Percentiles rank a stretch among this genome's conserved stretches.
phyloP scores from a whole-genome alignment of 2,888 invertebrate genomes.

The Chironomus riparius region DNA sequence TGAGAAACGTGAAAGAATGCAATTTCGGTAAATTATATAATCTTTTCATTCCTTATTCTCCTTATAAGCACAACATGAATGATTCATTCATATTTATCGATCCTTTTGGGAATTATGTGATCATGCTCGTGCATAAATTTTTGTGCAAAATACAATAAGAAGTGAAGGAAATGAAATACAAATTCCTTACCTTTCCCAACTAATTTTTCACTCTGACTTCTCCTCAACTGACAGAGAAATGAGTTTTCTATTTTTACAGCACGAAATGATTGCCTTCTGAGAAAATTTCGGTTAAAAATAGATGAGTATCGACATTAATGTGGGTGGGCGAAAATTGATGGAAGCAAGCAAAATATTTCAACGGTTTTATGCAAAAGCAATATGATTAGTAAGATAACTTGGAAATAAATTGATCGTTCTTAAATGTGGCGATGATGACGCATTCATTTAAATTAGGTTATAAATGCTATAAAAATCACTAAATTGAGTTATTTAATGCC shows the following conservation, averaged over 20 bases:
- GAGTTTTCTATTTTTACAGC: background rate
- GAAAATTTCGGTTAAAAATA: background rate
- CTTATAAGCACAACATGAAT: background rate
- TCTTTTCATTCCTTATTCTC: background rate
- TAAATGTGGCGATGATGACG: no score
- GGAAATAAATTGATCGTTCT: no score
- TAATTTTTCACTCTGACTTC: background rate
- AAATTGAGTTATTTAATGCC: no score
- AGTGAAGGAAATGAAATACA: no score
- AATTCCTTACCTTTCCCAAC: slow-evolving; percentile 21
- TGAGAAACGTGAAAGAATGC: slow-evolving; percentile 18
- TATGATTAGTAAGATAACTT: no score
- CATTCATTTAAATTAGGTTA: no score
- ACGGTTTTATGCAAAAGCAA: no score
- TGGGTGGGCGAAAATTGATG: background rate
- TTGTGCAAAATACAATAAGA: background rate
- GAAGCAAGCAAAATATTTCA: no score
- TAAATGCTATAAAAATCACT: no score
- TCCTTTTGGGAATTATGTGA: slow-evolving; percentile 7
- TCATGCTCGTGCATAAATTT: slow-evolving; percentile 14
- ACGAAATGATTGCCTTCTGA: background rate
- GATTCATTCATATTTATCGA: background rate
- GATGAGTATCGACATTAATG: background rate
- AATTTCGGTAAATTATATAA: slow-evolving; percentile 1
- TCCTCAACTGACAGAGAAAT: no score